phyloP scores from a whole-genome alignment of 2,113 vertebrate genomes.

The Microtus montanus region DNA sequence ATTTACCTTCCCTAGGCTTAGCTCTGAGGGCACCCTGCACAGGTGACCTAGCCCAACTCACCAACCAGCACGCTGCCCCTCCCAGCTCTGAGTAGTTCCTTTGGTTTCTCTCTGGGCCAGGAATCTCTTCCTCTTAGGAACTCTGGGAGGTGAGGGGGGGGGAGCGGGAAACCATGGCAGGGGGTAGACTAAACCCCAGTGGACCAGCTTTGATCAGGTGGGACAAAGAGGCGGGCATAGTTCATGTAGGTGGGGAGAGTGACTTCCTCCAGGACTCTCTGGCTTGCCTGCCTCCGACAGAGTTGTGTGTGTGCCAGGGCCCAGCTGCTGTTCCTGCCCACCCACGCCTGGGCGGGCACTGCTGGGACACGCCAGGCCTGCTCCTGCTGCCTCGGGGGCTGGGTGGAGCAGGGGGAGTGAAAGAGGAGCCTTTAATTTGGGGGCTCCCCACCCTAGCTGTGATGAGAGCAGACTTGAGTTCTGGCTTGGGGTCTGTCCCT shows the following conservation, averaged over 20 bases:
- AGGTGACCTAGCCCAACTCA: background rate
- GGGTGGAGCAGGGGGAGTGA: conserved; percentile 75
- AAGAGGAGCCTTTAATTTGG: conserved; percentile 80
- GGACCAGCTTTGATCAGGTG: conserved; percentile 10
- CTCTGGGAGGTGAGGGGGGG: background rate
- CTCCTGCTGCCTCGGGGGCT: conserved; percentile 74
- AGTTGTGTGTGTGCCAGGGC: conserved; percentile 68
- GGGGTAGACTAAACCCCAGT: background rate
- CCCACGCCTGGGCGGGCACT: conserved; percentile 80
- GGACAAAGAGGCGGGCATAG: background rate
- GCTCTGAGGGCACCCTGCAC: background rate
- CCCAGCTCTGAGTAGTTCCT: conserved; percentile 8
- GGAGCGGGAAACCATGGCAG: background rate
- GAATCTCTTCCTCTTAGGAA: conserved; percentile 38
- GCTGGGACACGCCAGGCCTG: conserved; percentile 79
- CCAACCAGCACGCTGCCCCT: background rate
- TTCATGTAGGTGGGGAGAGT: conserved; percentile 41
- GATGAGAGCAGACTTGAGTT: conserved; percentile 75
- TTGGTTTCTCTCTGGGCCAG: conserved; percentile 27
- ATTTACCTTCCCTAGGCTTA: conserved; percentile 21
- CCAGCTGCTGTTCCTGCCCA: conserved; percentile 80
- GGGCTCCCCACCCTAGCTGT: conserved; percentile 73
- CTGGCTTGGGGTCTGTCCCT: conserved; percentile 65
- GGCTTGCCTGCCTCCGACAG: conserved; percentile 65
- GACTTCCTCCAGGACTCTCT: conserved; percentile 69